phyloP scores from a whole-genome alignment of 2,888 invertebrate species.

The Eubasilissa splendida region DNA sequence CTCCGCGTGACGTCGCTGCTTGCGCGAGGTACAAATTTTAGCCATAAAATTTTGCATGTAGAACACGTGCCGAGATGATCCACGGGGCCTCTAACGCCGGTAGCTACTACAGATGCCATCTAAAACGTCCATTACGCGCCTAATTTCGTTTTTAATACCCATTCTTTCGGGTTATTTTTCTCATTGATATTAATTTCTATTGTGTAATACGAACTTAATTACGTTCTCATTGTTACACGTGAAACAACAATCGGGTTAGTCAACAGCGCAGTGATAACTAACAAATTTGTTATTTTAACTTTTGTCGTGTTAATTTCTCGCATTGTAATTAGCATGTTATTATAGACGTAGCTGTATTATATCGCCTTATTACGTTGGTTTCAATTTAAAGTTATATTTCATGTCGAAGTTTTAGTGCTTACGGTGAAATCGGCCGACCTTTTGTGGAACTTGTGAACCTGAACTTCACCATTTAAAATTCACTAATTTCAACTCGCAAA shows the following conservation, averaged over 20 bases:
- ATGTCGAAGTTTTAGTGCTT: slow-evolving; percentile 4
- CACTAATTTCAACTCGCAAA: neutral
- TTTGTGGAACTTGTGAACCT: neutral
- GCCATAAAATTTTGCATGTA: neutral
- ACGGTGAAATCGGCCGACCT: neutral
- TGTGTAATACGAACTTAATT: neutral
- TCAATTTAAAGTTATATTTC: no score
- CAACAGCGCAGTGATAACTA: no score
- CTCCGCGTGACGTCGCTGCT: no score
- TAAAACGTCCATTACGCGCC: neutral
- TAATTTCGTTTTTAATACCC: neutral
- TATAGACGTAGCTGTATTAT: no score
- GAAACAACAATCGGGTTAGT: neutral
- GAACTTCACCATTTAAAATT: neutral
- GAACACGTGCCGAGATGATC: neutral
- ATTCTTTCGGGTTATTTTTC: neutral
- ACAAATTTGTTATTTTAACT: no score
- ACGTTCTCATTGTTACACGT: neutral
- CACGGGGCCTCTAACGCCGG: neutral
- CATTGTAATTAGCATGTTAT: no score
- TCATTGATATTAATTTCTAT: neutral
- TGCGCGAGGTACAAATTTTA: no score
- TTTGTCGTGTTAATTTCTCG: no score
- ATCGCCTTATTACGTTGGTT: no score
- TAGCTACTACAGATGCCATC: neutral